These are phyloP conservation scores for honey bee (Apis mellifera) DNA, from an alignment of 1,140 invertebrate species.

Conservation along the genomic window Amel_HAv3.1 CM009935.2:9529001-9529500, in stretches of 20 bases:
- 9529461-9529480: constrained; percentile 1
- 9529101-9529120: constrained; percentile 60
- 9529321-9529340: neutral
- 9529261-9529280: constrained; percentile 4
- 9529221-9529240: constrained; percentile 54
- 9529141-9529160: constrained; percentile 16
- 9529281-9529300: constrained; percentile 15
- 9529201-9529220: constrained; percentile 10
- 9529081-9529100: constrained; percentile 73
- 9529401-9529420: no score
- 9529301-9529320: neutral
- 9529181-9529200: constrained; percentile 4
- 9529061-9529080: constrained; percentile 74
- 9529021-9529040: constrained; percentile 77
- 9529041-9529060: constrained; percentile 77
- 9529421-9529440: constrained; percentile 39
- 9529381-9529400: neutral
- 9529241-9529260: neutral
- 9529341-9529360: neutral
- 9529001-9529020: constrained; percentile 49
- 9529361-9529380: neutral
- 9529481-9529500: neutral
- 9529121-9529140: neutral
- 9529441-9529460: constrained; percentile 35
- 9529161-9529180: constrained; percentile 35